phyloP scores from a whole-genome alignment of 2,113 vertebrate species.

The Sisor rabdophorus region DNA sequence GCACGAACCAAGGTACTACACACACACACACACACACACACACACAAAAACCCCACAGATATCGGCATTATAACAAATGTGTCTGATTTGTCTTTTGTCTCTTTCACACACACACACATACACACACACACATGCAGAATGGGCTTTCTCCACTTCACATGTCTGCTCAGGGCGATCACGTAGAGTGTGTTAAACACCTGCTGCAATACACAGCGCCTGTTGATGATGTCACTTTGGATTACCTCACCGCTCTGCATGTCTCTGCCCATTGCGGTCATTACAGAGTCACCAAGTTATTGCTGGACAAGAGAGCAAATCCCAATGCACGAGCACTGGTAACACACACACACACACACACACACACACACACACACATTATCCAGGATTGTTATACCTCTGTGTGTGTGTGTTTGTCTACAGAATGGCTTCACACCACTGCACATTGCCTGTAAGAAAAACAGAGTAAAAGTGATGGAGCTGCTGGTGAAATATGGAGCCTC shows the following conservation, averaged over 20 bases:
- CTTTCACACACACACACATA: slow-evolving; percentile 45
- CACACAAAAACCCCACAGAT: slow-evolving; percentile 45
- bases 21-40: slow-evolving; percentile 40
- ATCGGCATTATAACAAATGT: neutral
- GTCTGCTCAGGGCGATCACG: slow-evolving; percentile 94
- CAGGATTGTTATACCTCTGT: neutral
- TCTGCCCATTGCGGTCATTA: slow-evolving; percentile 97
- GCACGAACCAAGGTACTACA: slow-evolving; percentile 88
- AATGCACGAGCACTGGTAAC: slow-evolving; percentile 89
- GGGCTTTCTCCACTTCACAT: slow-evolving; percentile 95
- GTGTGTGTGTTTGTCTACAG: slow-evolving; percentile 59
- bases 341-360: slow-evolving; percentile 6
- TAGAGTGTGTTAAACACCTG: slow-evolving; percentile 92
- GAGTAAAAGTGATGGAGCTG: slow-evolving; percentile 99
- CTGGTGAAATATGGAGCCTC: slow-evolving; percentile 97
- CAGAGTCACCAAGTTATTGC: slow-evolving; percentile 92
- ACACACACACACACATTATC: neutral
- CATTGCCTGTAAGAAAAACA: slow-evolving; percentile 99
- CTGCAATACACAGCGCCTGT: slow-evolving; percentile 92
- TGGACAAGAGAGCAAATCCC: slow-evolving; percentile 97
- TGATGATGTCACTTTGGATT: slow-evolving; percentile 95
- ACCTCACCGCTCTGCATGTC: slow-evolving; percentile 92
- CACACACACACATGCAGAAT: slow-evolving; percentile 70
- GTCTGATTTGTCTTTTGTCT: slow-evolving; percentile 2
- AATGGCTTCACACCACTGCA: slow-evolving; percentile 99